phyloP scores from a whole-genome alignment of 2,888 invertebrate genomes.

The Agrotis puta region DNA sequence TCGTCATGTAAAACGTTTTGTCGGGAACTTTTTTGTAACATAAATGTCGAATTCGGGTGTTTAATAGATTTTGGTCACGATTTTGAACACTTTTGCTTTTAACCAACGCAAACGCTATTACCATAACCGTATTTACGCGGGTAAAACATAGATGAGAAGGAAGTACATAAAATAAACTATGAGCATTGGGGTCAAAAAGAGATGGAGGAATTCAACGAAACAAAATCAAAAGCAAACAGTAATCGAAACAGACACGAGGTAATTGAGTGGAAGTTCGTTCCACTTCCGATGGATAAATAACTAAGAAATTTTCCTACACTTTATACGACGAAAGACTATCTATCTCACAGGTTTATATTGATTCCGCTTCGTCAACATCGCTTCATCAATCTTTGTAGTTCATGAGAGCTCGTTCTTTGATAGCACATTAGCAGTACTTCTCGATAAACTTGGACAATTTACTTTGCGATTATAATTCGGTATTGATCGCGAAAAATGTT shows the following conservation, averaged over 20 bases:
- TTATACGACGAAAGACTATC: slow-evolving; percentile 28
- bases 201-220: not conserved
- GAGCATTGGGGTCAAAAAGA: not conserved
- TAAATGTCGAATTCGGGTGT: slow-evolving; percentile 26
- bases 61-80: slow-evolving; percentile 51
- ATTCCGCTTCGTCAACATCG: slow-evolving; percentile 54
- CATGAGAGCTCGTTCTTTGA: slow-evolving; percentile 27
- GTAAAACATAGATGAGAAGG: not conserved
- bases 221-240: slow-evolving; percentile 3
- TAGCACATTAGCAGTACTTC: slow-evolving; percentile 40
- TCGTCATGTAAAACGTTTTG: slow-evolving; percentile 17
- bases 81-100: slow-evolving; percentile 32
- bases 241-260: slow-evolving; percentile 22
- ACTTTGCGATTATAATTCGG: slow-evolving; percentile 32
- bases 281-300: slow-evolving; percentile 22
- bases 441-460: slow-evolving; percentile 21
- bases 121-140: not conserved
- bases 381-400: slow-evolving; percentile 56
- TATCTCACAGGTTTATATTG: slow-evolving; percentile 38
- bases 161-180: slow-evolving; percentile 9
- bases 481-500: slow-evolving; percentile 17
- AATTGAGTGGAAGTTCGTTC: slow-evolving; percentile 28
- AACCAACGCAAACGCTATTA: slow-evolving; percentile 12
- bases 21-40: slow-evolving; percentile 23
- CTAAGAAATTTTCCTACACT: slow-evolving; percentile 37